Conservation (phyloP, 2,888 invertebrate species). For the Drosophila vallismaia region DNA sequence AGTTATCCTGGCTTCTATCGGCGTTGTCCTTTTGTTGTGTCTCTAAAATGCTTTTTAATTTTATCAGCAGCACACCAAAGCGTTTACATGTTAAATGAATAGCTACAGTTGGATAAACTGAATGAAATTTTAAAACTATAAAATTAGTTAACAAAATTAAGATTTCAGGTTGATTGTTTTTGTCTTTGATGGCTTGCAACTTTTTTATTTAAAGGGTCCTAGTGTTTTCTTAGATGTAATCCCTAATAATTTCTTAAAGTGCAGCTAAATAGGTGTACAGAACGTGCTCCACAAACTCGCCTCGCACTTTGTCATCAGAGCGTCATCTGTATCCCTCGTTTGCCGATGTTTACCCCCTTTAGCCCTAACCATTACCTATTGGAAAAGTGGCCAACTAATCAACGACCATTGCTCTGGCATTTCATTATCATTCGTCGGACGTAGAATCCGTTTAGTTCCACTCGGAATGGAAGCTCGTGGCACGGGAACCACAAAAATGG, state of each 20-base stretch:
- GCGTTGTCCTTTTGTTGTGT: slow-evolving; percentile 50
- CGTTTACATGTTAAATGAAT: slow-evolving; percentile 66
- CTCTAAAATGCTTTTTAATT: slow-evolving; percentile 77
- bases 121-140: too few species aligned
- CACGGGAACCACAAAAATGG: slow-evolving; percentile 34
- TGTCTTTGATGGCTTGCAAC: too few species aligned
- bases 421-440: slow-evolving; percentile 53
- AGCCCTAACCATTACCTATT: slow-evolving; percentile 28
- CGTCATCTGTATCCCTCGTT: slow-evolving; percentile 43
- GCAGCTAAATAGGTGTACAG: slow-evolving; percentile 48
- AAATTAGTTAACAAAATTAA: not conserved
- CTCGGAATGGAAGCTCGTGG: not conserved
- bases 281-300: slow-evolving; percentile 51
- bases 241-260: slow-evolving; percentile 38
- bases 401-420: slow-evolving; percentile 55
- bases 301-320: slow-evolving; percentile 58
- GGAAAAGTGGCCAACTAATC: slow-evolving; percentile 65
- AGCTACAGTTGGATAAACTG: slow-evolving; percentile 57
- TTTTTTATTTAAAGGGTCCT: not conserved
- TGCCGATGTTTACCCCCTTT: not conserved
- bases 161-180: too few species aligned
- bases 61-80: slow-evolving; percentile 66
- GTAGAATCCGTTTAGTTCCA: slow-evolving; percentile 40
- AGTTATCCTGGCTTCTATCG: slow-evolving; percentile 3
- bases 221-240: not conserved